Conservation (phyloP, 64 coral and sea anemone genomes). For the Porites australiensis region DNA sequence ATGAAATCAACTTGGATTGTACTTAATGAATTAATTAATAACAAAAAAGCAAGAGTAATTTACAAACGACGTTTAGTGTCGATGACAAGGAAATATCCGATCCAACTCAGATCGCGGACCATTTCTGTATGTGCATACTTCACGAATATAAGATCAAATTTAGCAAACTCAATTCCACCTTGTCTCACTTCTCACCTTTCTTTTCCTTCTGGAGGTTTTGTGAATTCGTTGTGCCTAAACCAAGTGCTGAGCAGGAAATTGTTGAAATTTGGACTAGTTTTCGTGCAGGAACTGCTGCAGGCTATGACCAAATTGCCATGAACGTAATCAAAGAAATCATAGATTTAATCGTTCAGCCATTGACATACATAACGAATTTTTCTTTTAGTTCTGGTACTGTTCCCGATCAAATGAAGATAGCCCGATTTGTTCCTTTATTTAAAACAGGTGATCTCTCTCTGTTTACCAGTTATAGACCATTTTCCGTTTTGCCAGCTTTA, state of each 20-base stretch:
- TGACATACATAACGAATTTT: no score
- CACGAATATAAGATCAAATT: not conserved
- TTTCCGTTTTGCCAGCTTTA: no score
- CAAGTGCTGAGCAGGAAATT: constrained; percentile 7
- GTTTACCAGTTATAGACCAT: no score
- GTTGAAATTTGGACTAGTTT: constrained; percentile 45
- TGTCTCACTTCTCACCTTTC: constrained; percentile 4
- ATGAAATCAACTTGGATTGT: not conserved
- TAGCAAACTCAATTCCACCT: not conserved
- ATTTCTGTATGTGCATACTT: constrained; percentile 1
- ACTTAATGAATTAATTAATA: constrained; percentile 11
- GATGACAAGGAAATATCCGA: not conserved
- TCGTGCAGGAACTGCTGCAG: constrained; percentile 26
- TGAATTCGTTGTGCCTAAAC: constrained; percentile 20
- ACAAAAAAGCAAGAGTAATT: not conserved
- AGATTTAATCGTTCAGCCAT: not conserved
- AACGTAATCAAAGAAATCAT: constrained; percentile 36
- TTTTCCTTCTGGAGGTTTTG: not conserved
- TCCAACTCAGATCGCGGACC: not conserved
- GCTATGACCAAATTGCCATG: constrained; percentile 22
- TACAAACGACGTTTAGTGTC: no score
- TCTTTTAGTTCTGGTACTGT: no score
- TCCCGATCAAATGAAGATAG: no score
- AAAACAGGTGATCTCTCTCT: no score
- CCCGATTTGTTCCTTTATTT: no score